A percentile compares a stretch with the other conserved stretches of the same genome.
These are phyloP conservation scores for Ctenopoma multispine DNA, from an alignment of 2,797 vertebrate genomes.

Conservation along the genomic window DNA sequence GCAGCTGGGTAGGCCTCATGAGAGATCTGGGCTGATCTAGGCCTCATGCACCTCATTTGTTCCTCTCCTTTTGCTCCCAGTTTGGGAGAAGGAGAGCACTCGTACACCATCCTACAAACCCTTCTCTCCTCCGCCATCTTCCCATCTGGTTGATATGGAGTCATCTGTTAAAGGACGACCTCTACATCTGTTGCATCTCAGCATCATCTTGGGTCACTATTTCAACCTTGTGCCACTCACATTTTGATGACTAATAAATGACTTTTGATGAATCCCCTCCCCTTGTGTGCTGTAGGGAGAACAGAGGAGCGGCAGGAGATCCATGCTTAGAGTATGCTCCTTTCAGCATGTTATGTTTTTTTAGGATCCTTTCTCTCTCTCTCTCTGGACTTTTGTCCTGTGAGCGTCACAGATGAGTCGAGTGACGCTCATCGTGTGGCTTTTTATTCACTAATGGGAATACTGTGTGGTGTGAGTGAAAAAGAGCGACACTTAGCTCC, in stretches of 20 bases:
- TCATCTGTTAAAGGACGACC: conserved; percentile 56
- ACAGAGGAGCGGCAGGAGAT: conserved; percentile 23
- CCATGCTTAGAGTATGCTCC: conserved; percentile 57
- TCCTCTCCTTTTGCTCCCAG: conserved; percentile 42
- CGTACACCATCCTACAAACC: conserved; percentile 1
- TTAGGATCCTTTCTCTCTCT: conserved; percentile 9
- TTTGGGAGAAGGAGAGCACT: conserved; percentile 30
- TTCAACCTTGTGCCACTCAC: conserved; percentile 49
- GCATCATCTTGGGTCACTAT: conserved; percentile 45
- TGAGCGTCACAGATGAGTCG: conserved; percentile 66
- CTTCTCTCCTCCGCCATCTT: background rate
- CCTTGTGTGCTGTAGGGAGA: conserved; percentile 54
- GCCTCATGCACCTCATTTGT: conserved; percentile 58
- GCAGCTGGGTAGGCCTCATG: conserved; percentile 61
- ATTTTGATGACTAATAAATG: conserved; percentile 72
- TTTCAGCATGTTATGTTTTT: conserved; percentile 54
- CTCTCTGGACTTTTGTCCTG: conserved; percentile 33
- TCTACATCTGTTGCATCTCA: conserved; percentile 35
- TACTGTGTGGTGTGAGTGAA: conserved; percentile 2
- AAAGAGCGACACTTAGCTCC: conserved; percentile 32
- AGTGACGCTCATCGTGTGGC: conserved; percentile 63
- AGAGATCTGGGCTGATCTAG: conserved; percentile 46
- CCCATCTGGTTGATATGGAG: conserved; percentile 45
- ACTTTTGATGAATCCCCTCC: conserved; percentile 76
- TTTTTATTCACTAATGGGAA: conserved; percentile 63